These are phyloP conservation scores for Peromyscus leucopus DNA, from an alignment of 2,113 vertebrate genomes.

Conservation along the genomic window DNA sequence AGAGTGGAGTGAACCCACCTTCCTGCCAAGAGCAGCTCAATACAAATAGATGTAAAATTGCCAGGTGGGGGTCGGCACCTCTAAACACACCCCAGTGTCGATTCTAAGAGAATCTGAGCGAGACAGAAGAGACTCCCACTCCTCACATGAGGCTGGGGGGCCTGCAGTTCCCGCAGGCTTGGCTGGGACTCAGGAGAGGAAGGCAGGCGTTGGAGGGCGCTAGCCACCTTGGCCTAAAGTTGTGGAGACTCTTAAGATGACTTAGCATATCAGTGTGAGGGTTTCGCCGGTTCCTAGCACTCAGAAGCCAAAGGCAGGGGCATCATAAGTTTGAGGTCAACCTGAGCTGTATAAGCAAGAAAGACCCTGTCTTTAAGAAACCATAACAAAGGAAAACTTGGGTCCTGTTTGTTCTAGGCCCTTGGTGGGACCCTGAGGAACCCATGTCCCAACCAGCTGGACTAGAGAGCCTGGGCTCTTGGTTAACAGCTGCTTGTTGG, in stretches of 20 bases:
- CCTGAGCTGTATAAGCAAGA: background rate
- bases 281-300: background rate
- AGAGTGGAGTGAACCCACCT: background rate
- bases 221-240: background rate
- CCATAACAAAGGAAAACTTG: background rate
- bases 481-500: background rate
- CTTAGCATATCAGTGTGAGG: background rate
- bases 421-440: background rate
- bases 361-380: background rate
- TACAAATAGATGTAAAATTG: background rate
- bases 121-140: background rate
- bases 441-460: background rate
- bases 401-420: background rate
- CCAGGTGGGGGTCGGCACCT: background rate
- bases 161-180: accelerated
- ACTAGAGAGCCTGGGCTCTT: background rate
- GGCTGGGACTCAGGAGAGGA: background rate
- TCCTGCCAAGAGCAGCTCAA: background rate
- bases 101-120: background rate
- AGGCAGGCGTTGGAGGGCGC: background rate
- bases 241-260: background rate
- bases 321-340: background rate
- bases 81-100: background rate
- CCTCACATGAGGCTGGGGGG: background rate
- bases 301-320: background rate